These are phyloP conservation scores for Esperia sulphurella DNA, from an alignment of 2,888 invertebrate species.

Conservation along the genomic window DNA sequence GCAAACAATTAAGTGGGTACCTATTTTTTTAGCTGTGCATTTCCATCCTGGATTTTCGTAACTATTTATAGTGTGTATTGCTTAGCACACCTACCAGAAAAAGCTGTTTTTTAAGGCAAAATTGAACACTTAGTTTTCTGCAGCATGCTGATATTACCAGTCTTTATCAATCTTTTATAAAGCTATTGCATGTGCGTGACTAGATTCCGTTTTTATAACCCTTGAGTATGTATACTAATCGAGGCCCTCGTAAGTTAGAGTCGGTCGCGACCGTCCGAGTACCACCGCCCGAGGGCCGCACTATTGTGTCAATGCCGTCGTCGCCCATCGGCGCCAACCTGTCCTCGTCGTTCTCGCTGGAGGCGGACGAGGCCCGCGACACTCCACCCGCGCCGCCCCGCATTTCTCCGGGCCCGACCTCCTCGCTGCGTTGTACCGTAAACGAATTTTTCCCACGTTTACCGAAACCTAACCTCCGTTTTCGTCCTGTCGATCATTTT, in stretches of 20 bases:
- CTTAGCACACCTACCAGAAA: constrained; percentile 39
- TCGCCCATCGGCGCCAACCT: constrained; percentile 78
- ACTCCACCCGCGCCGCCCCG: constrained; percentile 77
- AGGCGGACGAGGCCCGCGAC: constrained; percentile 93
- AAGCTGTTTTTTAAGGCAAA: constrained; percentile 63
- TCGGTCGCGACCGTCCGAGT: constrained; percentile 22
- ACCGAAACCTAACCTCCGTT: constrained; percentile 96
- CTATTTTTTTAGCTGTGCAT: no score
- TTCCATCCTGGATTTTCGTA: no score
- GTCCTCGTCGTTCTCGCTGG: constrained; percentile 96
- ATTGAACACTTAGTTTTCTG: constrained; percentile 48
- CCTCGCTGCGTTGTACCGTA: constrained; percentile 99
- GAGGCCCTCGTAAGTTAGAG: constrained; percentile 12
- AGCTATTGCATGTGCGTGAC: no score
- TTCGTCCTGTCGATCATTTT: constrained; percentile 86
- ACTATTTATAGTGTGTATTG: constrained; percentile 5
- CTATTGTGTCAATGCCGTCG: constrained; percentile 71
- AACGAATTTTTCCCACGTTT: constrained; percentile 97
- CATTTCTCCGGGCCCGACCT: constrained; percentile 94
- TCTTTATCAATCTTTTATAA: background rate
- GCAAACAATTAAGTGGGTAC: no score
- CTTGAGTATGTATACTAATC: background rate
- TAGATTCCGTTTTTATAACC: no score
- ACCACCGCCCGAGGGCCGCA: constrained; percentile 52
- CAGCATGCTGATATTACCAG: constrained; percentile 31